phyloP scores from a whole-genome alignment of 2,888 invertebrate genomes.

The Caradrina kadenii region DNA sequence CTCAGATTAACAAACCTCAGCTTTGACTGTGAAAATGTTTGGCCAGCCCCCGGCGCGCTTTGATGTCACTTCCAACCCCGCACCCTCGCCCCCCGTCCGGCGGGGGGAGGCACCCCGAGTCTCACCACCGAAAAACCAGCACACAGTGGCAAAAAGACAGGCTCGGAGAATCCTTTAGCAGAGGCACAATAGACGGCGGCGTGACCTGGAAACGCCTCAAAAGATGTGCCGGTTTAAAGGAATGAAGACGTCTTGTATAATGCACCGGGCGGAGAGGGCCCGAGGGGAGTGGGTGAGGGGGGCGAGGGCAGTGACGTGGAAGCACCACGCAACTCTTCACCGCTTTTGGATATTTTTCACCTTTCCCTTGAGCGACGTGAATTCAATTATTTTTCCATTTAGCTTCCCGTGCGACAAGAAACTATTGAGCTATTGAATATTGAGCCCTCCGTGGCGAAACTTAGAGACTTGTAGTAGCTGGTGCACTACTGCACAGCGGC shows the following conservation, averaged over 20 bases:
- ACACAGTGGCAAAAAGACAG: slow-evolving; percentile 53
- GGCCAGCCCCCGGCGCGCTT: slow-evolving; percentile 22
- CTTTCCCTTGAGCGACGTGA: slow-evolving; percentile 52
- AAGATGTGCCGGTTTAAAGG: slow-evolving; percentile 60
- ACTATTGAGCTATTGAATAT: too few species aligned
- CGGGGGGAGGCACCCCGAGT: background rate
- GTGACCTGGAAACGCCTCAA: slow-evolving; percentile 64
- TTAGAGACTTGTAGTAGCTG: too few species aligned
- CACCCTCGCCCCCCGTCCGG: background rate
- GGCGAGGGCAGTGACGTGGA: background rate
- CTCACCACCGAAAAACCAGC: slow-evolving; percentile 28
- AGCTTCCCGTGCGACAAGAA: slow-evolving; percentile 39
- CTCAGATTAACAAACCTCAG: slow-evolving; percentile 21
- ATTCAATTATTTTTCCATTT: slow-evolving; percentile 71
- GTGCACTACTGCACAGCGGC: too few species aligned
- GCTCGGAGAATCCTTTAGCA: slow-evolving; percentile 49
- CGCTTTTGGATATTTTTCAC: slow-evolving; percentile 63
- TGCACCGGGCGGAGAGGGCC: slow-evolving; percentile 35
- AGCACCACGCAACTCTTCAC: slow-evolving; percentile 52
- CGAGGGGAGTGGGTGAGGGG: background rate
- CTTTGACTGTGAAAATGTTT: slow-evolving; percentile 16
- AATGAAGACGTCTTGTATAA: slow-evolving; percentile 59
- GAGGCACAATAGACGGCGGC: slow-evolving; percentile 46
- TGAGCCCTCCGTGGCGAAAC: background rate
- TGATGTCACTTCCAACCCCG: background rate